A percentile compares a stretch with the other conserved stretches of the same genome.
phyloP scores from a whole-genome alignment of 2,113 vertebrate genomes.

The Coregonus clupeaformis region DNA sequence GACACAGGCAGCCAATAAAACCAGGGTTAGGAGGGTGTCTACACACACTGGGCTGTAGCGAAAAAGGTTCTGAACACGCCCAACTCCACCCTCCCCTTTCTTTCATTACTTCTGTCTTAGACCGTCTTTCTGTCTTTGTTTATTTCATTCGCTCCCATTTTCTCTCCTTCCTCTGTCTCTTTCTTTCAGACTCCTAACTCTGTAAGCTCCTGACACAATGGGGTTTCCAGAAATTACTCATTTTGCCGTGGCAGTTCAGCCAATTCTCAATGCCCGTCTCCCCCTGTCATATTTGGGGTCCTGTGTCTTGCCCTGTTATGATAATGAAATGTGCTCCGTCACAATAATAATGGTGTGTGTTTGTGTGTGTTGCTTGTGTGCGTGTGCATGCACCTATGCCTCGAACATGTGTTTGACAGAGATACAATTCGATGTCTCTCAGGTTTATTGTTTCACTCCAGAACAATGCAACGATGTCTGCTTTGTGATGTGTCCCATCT shows the following conservation, averaged over 20 bases:
- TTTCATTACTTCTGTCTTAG: constrained; percentile 59
- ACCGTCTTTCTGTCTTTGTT: constrained; percentile 61
- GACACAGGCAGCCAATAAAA: constrained; percentile 84
- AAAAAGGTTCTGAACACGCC: constrained; percentile 77
- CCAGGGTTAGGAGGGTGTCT: constrained; percentile 81
- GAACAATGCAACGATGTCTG: neutral
- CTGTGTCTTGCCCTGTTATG: constrained; percentile 32
- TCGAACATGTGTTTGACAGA: neutral
- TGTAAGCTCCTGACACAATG: constrained; percentile 74
- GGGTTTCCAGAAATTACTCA: constrained; percentile 73
- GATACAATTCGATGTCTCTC: neutral
- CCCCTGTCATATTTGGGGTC: constrained; percentile 31
- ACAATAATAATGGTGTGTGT: constrained; percentile 50
- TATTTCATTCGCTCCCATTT: constrained; percentile 56
- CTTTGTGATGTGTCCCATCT: constrained; percentile 18
- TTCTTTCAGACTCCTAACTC: constrained; percentile 55
- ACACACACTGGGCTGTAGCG: constrained; percentile 71
- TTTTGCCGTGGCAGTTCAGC: constrained; percentile 57
- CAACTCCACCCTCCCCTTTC: constrained; percentile 68
- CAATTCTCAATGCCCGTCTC: constrained; percentile 56
- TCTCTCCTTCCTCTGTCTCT: constrained; percentile 55
- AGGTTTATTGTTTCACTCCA: neutral
- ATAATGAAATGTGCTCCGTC: constrained; percentile 52
- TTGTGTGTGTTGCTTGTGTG: constrained; percentile 15
- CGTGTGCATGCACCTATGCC: constrained; percentile 24